Conservation (phyloP, 2,113 vertebrate species). For the Haemorhous mexicanus region DNA sequence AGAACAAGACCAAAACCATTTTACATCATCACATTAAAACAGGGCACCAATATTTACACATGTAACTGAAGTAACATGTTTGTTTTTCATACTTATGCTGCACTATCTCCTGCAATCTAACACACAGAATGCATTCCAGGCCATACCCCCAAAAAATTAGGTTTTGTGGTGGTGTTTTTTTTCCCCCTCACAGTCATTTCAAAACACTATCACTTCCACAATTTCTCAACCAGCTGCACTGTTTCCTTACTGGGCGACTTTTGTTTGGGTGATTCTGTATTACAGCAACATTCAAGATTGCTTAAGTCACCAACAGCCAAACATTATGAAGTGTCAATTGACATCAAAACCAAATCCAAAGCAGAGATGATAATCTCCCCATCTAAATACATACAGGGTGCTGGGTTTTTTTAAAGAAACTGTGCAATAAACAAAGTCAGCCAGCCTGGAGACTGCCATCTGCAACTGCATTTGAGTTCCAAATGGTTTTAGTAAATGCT, state of each 20-base stretch:
- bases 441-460: background rate
- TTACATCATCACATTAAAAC: background rate
- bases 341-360: background rate
- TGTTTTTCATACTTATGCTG: background rate
- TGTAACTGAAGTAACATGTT: background rate
- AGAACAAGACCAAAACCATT: background rate
- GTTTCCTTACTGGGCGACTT: slow-evolving; percentile 27
- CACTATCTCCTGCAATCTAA: background rate
- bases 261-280: slow-evolving; percentile 47
- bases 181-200: slow-evolving; percentile 22
- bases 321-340: background rate
- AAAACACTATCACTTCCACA: slow-evolving; percentile 61
- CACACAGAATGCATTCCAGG: background rate
- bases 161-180: background rate
- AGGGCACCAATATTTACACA: background rate
- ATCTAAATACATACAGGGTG: background rate
- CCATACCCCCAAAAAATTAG: background rate
- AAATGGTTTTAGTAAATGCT: background rate
- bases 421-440: background rate
- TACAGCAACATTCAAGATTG: slow-evolving; percentile 1
- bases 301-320: background rate
- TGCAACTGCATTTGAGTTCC: background rate
- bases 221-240: slow-evolving; percentile 58
- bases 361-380: background rate
- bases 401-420: background rate